Evolutionary conservation across 2,888 invertebrate genomes (phyloP), one percentile per base, ranked within the genome.

Genomic region (Meandrusa payeni): DNA sequence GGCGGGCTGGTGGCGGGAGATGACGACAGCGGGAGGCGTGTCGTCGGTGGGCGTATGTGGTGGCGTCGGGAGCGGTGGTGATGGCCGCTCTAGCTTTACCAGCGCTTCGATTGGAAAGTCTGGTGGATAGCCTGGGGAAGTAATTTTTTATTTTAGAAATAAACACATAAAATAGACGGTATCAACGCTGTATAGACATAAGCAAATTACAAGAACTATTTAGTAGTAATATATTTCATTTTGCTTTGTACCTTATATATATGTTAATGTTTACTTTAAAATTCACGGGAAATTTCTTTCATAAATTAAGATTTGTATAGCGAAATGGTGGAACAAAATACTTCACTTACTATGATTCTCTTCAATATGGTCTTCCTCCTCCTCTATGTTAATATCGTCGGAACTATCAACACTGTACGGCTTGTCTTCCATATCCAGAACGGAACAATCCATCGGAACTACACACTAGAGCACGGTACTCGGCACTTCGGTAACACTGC

Each of bases 11-110:
- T 76, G 80, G 34, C 87, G 69, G 26, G 82, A 80, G 51, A 82
- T 68, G 28, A 88, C 76, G 48, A 89, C 78, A 23, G 89, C 85
- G 42, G 86, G 82, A 60, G 83, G 85, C 65, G 87, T 83, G 69
- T 87, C 80, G 82, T 85, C 93, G 38, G 93, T 93, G 64, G 93
- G 93, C 57, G 93, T 93, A 56, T 91, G 92, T 6, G 93, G 93
- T 27, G 93, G 93, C 54, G 93, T 93, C 54, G 93, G 85, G 56
- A 93, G 86, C 42, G 91, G 91, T 37, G 90, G 89, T 51, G 90
- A 89, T 46, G 90, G 89, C 19, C 87, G 79, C 69, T 91, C 91
- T 43, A 90, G 80, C 66, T 91, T 91, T 52, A 91, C 90, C 63
- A 86, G 62, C 45, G 87, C 88, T 64, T 89, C 89, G 43, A 91